Conservation (phyloP, 30 jellyfish, hydroid and myxozoan genomes). For the Catostylus mosaicus region DNA sequence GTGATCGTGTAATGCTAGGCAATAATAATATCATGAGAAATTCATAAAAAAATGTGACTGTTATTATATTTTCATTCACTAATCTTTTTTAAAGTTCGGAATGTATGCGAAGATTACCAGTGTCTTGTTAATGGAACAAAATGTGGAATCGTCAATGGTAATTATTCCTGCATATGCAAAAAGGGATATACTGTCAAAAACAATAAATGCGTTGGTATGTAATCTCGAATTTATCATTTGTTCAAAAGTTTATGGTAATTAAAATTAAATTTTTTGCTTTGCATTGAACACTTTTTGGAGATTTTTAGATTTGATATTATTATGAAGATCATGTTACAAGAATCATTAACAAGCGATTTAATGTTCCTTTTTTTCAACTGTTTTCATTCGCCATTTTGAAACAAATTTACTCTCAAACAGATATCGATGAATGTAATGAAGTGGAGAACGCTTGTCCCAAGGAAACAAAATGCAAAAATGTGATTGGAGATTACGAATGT, state of each 20-base stretch:
- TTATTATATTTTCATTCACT: no score
- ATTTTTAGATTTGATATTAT: background rate
- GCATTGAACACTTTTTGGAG: background rate
- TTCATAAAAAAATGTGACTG: no score
- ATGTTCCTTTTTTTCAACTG: no score
- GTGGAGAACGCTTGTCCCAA: background rate
- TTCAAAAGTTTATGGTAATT: background rate
- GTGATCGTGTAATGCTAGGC: no score
- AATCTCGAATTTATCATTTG: no score
- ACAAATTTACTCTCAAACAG: no score
- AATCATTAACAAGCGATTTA: no score
- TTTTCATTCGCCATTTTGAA: no score
- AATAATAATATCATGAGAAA: no score
- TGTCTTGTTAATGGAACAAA: background rate
- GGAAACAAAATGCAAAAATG: background rate
- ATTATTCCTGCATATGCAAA: background rate
- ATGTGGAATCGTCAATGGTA: constrained; percentile 1
- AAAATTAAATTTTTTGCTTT: no score
- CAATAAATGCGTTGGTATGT: background rate
- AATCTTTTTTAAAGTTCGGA: background rate
- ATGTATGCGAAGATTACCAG: constrained; percentile 5
- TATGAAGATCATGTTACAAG: no score
- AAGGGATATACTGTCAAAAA: background rate
- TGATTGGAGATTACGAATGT: constrained; percentile 9
- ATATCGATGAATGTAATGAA: constrained; percentile 11